Evolutionary conservation across 1,140 invertebrate species (phyloP).

Genomic region (Agrilus planipennis): DNA sequence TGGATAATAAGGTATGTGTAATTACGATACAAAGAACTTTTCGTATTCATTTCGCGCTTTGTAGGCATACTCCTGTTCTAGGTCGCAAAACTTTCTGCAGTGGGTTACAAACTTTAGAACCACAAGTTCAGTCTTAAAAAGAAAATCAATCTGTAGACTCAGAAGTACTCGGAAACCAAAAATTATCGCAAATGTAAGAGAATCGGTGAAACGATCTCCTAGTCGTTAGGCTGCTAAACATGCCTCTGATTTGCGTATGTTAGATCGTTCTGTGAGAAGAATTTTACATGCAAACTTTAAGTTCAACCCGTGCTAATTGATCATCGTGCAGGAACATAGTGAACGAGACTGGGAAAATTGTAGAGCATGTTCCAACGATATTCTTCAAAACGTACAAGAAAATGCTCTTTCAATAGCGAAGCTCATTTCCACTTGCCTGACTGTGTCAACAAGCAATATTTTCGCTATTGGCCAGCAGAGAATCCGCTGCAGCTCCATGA

Average conservation of each 20-base stretch:
- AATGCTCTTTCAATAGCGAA: constrained; percentile 8
- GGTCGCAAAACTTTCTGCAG: constrained; percentile 5
- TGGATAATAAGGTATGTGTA: too few species aligned
- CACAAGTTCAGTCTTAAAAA: constrained; percentile 15
- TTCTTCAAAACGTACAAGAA: constrained; percentile 5
- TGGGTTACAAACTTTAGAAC: constrained; percentile 17
- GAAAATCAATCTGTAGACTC: constrained; percentile 13
- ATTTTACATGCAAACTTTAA: constrained; percentile 8
- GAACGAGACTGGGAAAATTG: constrained; percentile 4
- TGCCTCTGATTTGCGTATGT: constrained; percentile 11
- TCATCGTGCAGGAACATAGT: constrained; percentile 11
- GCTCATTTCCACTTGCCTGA: constrained; percentile 10
- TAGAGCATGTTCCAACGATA: constrained; percentile 3
- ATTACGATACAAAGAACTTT: constrained; percentile 3
- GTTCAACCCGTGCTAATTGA: constrained; percentile 9
- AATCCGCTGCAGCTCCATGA: constrained; percentile 10
- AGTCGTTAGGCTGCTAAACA: constrained; percentile 13
- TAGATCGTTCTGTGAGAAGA: constrained; percentile 8
- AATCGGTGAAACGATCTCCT: constrained; percentile 8
- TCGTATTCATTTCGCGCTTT: constrained; percentile 9
- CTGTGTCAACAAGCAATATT: constrained; percentile 12
- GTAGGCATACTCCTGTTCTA: constrained; percentile 10
- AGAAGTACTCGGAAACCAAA: constrained; percentile 11
- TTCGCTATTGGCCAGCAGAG: constrained; percentile 6
- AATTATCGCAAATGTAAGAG: constrained; percentile 13